Evolutionary conservation across 2,888 invertebrate genomes (phyloP).

Genomic region (Pocota personata): DNA sequence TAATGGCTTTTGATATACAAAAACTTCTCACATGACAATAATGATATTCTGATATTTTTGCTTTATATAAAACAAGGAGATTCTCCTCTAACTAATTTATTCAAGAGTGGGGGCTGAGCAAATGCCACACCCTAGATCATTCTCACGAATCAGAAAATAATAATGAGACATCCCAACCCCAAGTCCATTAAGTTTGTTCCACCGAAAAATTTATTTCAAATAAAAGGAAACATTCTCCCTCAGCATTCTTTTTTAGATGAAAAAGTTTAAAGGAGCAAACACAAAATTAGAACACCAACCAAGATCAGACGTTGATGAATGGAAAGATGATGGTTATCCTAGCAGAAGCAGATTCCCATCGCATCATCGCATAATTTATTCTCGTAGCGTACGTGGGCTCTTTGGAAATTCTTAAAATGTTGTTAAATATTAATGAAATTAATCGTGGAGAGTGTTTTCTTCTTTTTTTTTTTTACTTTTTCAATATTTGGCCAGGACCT

Average conservation of each 20-base stretch:
- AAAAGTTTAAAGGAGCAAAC: conserved; percentile 32
- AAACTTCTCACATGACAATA: background rate
- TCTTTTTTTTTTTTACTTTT: background rate
- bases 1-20: background rate
- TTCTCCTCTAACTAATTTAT: background rate
- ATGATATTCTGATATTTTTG: conserved; percentile 1
- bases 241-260: background rate
- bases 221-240: background rate
- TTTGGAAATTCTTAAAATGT: conserved; percentile 38
- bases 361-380: conserved; percentile 42
- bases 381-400: conserved; percentile 10
- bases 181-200: background rate
- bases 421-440: conserved; percentile 49
- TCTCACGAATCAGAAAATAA: background rate
- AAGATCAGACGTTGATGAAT: conserved; percentile 41
- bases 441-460: conserved; percentile 27
- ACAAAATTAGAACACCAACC: conserved; percentile 23
- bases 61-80: background rate
- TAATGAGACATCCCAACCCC: background rate
- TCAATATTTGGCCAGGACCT: conserved; percentile 9
- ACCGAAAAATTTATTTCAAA: background rate
- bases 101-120: background rate
- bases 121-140: conserved; percentile 4
- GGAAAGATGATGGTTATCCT: conserved; percentile 17
- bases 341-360: conserved; percentile 24